Evolutionary conservation across 2,888 invertebrate genomes (phyloP).

Genomic region (Caenorhabditis zanzibari): DNA sequence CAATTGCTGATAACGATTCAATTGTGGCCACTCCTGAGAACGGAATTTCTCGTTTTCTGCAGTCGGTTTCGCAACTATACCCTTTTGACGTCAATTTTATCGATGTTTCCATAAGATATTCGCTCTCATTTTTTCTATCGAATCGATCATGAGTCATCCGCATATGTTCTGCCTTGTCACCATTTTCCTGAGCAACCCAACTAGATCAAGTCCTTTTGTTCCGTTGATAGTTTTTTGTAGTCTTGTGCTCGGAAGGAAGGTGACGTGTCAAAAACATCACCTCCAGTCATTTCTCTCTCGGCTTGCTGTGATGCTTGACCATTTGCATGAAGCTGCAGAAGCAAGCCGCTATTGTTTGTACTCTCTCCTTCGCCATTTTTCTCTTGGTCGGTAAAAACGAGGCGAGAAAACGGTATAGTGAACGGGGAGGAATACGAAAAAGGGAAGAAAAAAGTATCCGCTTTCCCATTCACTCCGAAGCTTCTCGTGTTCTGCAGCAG

Average conservation of each 20-base stretch:
- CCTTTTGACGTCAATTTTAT: not conserved
- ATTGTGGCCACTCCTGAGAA: constrained; percentile 9
- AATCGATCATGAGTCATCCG: not conserved
- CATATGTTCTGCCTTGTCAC: constrained; percentile 4
- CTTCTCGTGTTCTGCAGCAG: not conserved
- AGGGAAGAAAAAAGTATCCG: constrained; percentile 36
- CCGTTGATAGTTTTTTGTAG: no score
- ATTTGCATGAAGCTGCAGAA: constrained; percentile 33
- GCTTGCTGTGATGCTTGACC: constrained; percentile 32
- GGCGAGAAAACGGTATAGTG: constrained; percentile 11
- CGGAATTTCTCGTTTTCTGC: constrained; percentile 4
- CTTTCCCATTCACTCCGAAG: constrained; percentile 14
- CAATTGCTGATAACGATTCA: not conserved
- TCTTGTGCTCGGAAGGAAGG: not conserved
- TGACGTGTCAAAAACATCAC: constrained; percentile 45
- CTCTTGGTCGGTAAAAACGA: not conserved
- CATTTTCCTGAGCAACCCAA: not conserved
- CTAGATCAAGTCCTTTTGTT: constrained; percentile 16
- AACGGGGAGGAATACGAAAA: constrained; percentile 3
- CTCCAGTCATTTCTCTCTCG: constrained; percentile 26
- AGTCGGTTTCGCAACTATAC: not conserved
- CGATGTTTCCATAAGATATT: no score
- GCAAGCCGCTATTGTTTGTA: constrained; percentile 28
- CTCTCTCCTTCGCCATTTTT: constrained; percentile 1
- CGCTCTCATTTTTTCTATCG: not conserved